Conservation (phyloP, 2,113 vertebrate genomes). For the Thunnus maccoyii region DNA sequence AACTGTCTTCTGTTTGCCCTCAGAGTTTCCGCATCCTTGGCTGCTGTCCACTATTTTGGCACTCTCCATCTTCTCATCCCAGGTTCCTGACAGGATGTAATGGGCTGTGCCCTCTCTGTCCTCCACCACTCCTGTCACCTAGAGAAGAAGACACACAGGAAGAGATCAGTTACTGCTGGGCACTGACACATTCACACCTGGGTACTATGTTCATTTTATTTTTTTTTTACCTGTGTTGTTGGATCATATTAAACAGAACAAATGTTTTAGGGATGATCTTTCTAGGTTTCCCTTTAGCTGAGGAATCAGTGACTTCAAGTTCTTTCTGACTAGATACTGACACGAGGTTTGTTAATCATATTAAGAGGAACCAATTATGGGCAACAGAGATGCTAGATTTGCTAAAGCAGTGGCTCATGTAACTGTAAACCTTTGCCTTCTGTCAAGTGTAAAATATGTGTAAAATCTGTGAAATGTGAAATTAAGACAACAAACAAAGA, state of each 20-base stretch:
- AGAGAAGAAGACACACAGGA: conserved; percentile 30
- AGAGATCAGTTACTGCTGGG: conserved; percentile 1
- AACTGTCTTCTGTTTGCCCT: conserved; percentile 94
- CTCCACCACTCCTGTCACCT: conserved; percentile 94
- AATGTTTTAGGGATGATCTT: too few species aligned
- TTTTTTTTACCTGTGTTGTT: not conserved
- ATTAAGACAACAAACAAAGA: not conserved
- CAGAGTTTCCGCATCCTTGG: conserved; percentile 86
- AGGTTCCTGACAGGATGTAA: conserved; percentile 94
- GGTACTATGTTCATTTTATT: not conserved
- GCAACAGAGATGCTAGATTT: not conserved
- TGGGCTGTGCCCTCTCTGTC: conserved; percentile 88
- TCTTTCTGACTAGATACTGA: not conserved
- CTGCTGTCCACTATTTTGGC: conserved; percentile 93
- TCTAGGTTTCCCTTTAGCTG: not conserved
- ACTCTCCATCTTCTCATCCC: conserved; percentile 97
- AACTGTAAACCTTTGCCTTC: not conserved
- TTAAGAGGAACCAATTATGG: not conserved
- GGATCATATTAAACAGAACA: not conserved
- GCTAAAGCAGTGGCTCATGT: not conserved
- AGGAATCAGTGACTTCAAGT: not conserved
- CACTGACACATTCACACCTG: not conserved
- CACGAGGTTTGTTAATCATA: too few species aligned
- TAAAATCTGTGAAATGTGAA: not conserved
- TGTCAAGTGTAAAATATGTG: conserved; percentile 1